Evolutionary conservation across 2,888 invertebrate species (phyloP).

Genomic region (Clepsis dumicolana): DNA sequence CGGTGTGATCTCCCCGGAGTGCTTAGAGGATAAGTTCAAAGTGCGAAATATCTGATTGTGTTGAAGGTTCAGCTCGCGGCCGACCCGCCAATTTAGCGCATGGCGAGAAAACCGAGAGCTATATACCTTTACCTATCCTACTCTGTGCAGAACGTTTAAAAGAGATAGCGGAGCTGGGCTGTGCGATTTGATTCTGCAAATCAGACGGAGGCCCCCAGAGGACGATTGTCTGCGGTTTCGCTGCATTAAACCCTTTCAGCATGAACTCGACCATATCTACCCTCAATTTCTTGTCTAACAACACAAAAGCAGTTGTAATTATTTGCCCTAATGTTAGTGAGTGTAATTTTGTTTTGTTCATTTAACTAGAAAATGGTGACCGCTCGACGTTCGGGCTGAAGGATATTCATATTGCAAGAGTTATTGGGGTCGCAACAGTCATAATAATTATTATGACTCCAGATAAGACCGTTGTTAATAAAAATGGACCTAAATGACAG

Average conservation of each 20-base stretch:
- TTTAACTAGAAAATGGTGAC: conserved; percentile 17
- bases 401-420: conserved; percentile 2
- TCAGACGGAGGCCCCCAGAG: conserved; percentile 55
- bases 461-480: background rate
- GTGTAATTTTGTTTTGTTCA: conserved; percentile 30
- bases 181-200: conserved; percentile 51
- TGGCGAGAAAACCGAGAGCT: conserved; percentile 18
- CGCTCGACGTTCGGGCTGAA: background rate
- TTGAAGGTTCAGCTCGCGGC: conserved; percentile 30
- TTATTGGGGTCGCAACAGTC: background rate
- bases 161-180: conserved; percentile 53
- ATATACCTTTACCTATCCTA: conserved; percentile 25
- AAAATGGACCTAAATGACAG: background rate
- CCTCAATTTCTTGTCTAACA: conserved; percentile 38
- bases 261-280: conserved; percentile 52
- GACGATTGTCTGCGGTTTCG: conserved; percentile 65
- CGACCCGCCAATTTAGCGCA: conserved; percentile 24
- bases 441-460: background rate
- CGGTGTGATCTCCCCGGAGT: conserved; percentile 9
- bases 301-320: conserved; percentile 32
- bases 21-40: conserved; percentile 27
- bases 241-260: conserved; percentile 71
- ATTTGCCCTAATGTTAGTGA: conserved; percentile 23
- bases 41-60: conserved; percentile 39
- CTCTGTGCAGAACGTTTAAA: conserved; percentile 21